Conservation (phyloP, 2,888 invertebrate genomes). For the Emesis russula region DNA sequence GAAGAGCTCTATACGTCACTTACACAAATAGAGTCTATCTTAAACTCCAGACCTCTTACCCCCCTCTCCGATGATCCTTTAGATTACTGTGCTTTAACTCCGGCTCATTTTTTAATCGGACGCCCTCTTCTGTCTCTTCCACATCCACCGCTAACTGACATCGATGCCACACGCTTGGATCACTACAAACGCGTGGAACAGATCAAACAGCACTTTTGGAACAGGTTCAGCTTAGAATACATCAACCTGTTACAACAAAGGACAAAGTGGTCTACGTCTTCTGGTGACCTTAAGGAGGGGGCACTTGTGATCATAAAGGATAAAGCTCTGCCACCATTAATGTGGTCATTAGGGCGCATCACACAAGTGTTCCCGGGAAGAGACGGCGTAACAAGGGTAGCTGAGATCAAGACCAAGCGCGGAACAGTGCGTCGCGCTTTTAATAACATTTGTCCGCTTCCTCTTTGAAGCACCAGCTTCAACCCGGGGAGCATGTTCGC, state of each 20-base stretch:
- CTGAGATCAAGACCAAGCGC: neutral
- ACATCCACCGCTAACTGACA: conserved; percentile 9
- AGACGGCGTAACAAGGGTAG: conserved; percentile 58
- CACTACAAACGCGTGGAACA: conserved; percentile 22
- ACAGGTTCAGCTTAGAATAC: conserved; percentile 12
- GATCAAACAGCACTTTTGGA: conserved; percentile 3
- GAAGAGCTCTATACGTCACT: conserved; percentile 73
- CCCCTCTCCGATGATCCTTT: conserved; percentile 63
- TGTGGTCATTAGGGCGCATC: conserved; percentile 69
- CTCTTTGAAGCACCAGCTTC: conserved; percentile 14
- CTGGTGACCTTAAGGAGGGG: conserved; percentile 39
- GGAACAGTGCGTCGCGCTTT: conserved; percentile 27
- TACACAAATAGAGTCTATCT: conserved; percentile 65
- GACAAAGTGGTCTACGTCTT: conserved; percentile 43
- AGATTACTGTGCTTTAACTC: conserved; percentile 60
- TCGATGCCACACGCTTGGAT: neutral
- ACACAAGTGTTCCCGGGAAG: conserved; percentile 31
- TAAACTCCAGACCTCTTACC: conserved; percentile 71
- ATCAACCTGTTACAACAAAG: conserved; percentile 23
- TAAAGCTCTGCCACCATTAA: conserved; percentile 52
- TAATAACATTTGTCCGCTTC: conserved; percentile 9
- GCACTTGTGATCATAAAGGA: conserved; percentile 70
- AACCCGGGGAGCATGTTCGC: conserved; percentile 36
- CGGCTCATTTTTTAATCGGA: conserved; percentile 73
- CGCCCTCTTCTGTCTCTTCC: conserved; percentile 63